phyloP scores from a whole-genome alignment of 2,888 invertebrate species.

The Euplagia quadripunctaria region DNA sequence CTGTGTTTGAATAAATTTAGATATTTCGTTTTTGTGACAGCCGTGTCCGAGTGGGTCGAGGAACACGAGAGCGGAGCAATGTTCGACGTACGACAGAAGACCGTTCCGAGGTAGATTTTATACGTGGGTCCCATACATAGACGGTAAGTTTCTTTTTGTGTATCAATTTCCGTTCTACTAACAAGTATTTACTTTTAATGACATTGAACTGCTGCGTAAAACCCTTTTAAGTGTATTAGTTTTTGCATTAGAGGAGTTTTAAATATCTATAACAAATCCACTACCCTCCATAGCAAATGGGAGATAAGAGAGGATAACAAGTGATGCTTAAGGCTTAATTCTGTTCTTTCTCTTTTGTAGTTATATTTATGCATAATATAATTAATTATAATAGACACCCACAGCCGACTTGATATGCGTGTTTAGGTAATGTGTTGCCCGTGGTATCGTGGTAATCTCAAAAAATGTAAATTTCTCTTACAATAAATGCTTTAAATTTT shows the following conservation, averaged over 20 bases:
- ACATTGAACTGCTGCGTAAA: no score
- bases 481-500: background rate
- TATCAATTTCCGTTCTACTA: no score
- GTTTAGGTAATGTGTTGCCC: no score
- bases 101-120: slow-evolving; percentile 92
- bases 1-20: background rate
- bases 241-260: no score
- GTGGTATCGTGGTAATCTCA: no score
- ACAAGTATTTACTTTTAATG: no score
- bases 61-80: slow-evolving; percentile 92
- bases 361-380: background rate
- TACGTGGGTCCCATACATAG: slow-evolving; percentile 93
- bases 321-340: background rate
- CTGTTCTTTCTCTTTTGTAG: background rate
- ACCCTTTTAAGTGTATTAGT: no score
- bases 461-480: background rate
- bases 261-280: no score
- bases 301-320: no score
- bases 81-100: slow-evolving; percentile 91
- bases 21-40: slow-evolving; percentile 74
- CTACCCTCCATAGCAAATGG: no score
- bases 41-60: slow-evolving; percentile 88
- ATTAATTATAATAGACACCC: background rate
- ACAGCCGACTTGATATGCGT: background rate
- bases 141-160: slow-evolving; percentile 86